Evolutionary conservation across 2,113 vertebrate genomes (phyloP).

Genomic region (Dicaeum eximium): DNA sequence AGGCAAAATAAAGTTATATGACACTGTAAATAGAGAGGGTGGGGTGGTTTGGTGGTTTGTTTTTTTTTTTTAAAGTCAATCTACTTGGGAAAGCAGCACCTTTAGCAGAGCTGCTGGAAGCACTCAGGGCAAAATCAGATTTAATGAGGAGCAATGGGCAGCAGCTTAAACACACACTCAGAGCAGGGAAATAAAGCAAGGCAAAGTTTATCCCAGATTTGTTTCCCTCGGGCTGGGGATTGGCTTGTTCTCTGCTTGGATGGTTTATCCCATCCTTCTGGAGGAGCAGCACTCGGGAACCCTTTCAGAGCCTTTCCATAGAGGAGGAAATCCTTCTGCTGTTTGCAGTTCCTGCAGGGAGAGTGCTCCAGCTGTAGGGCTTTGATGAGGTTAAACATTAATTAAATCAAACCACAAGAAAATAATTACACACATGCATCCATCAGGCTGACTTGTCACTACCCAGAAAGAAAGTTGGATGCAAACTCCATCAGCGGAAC

Average conservation of each 20-base stretch:
- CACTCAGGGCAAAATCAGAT: constrained; percentile 26
- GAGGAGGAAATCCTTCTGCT: constrained; percentile 44
- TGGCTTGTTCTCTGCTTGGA: not conserved
- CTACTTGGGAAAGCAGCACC: not conserved
- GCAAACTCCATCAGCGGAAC: constrained; percentile 70
- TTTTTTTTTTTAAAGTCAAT: not conserved
- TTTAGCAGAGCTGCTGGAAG: not conserved
- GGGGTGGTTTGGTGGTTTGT: not conserved
- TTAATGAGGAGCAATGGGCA: constrained; percentile 20
- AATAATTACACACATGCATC: constrained; percentile 73
- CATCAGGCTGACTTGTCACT: constrained; percentile 69
- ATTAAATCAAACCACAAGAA: constrained; percentile 70
- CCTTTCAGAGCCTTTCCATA: constrained; percentile 14
- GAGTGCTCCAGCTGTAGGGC: constrained; percentile 56
- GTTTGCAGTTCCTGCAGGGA: constrained; percentile 29
- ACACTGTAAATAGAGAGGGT: not conserved
- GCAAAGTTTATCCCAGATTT: not conserved
- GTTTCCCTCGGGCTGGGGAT: not conserved
- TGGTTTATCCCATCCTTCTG: not conserved
- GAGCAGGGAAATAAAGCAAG: not conserved
- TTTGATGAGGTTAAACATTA: constrained; percentile 75
- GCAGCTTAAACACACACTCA: constrained; percentile 6
- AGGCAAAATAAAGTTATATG: constrained; percentile 12
- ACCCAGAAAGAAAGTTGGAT: constrained; percentile 69
- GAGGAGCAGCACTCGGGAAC: not conserved